Base-by-base conservation (phyloP, 2,888 invertebrate species). In the Deroplatys truncata region DNA sequence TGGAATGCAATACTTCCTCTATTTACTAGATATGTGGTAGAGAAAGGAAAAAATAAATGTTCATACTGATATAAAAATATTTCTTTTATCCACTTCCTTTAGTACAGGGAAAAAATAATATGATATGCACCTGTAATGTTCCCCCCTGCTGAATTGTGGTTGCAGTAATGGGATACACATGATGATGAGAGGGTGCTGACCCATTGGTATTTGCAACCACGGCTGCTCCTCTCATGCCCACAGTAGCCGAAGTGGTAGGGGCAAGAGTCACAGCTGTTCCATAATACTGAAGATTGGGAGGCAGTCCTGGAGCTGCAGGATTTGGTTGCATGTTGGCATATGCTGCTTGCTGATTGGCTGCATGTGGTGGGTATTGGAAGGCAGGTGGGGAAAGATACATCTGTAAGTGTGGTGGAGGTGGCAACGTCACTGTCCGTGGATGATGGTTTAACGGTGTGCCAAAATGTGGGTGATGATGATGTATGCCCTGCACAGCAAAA, bases 391-490 rank as follows among this genome's bases (percentile, higher is more conserved):
- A 92, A 89, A 93, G 93, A 91, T 94, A 95, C 94, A 95, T 94
- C 91, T 94, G 94, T 92, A 94, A 93, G 91, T 94, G 94, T 16
- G 94, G 93, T 28, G 93, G 93, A 10, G 94, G 94, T 20, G 94
- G 94, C 90, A 94, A 94, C 8, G 90, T 85, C 10, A 91, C 85
- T 88, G 91, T 43, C n/a, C 90, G 84, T 20, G 91, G 91, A 85
- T 90, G 91, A 82, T 82, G 94, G 94, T 91, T 94, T 94, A 93
- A 94, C 93, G 92, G 90, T 90, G 83, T 89, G 82, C 82, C 72
- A 94, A 94, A 93, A 31, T 89, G 90, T 82, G 93, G 92, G 91
- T 94, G 94, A 91, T 96, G 97, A 92, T 95, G 95, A 83, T 89
- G 86, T 7, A 90, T 72, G 20, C 90, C 90, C 87, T 90, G 86